Evolutionary conservation across 2,888 invertebrate genomes (phyloP), one percentile per base, ranked within the genome.

Genomic region (Drosophila quinaria): DNA sequence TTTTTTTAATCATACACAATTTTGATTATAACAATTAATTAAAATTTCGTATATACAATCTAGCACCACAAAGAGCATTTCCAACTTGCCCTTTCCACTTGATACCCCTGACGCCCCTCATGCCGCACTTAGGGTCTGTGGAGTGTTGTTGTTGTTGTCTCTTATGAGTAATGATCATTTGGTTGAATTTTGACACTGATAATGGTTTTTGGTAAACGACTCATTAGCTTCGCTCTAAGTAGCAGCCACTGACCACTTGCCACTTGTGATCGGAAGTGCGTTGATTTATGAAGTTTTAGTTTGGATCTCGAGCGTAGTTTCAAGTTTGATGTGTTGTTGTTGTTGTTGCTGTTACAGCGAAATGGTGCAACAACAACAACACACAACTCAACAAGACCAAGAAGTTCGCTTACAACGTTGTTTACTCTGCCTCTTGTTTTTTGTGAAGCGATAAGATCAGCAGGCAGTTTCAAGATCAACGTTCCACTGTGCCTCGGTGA

Each of bases 191-290:
- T 90, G 87, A 90, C 87, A 74, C 66, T 90, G 87, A 89, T 90
- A 90, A 90, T 86, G 83, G 80, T 66, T 77, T 77, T 86, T 54
- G 77, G 73, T 73, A 89, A 90, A 89, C 81, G 90, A 74, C 76
- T 87, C 87, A 87, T 90, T 90, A 85, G 75, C 69, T 46, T 55
- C 54, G 61, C 69, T 50, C 51, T 64, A 68, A 74, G 82, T 70
- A 88, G 79, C 67, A 33, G 50, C 31, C 51, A 37, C 61, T 35
- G 49, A 33, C 41, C 59, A 60, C 61, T 39, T 22, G 15, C 50
- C 51, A 51, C 52, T 58, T 65, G 58, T 37, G 63, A 56, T 87
- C 89, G 87, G 82, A 86, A 86, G 88, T 89, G 80, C 72, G 59
- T 71, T 90, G 89, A 87, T 87, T 90, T 83, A 90, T 87, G 75